Base-by-base conservation (phyloP, 1,140 invertebrate species). In the Wiebesia pumilae region DNA sequence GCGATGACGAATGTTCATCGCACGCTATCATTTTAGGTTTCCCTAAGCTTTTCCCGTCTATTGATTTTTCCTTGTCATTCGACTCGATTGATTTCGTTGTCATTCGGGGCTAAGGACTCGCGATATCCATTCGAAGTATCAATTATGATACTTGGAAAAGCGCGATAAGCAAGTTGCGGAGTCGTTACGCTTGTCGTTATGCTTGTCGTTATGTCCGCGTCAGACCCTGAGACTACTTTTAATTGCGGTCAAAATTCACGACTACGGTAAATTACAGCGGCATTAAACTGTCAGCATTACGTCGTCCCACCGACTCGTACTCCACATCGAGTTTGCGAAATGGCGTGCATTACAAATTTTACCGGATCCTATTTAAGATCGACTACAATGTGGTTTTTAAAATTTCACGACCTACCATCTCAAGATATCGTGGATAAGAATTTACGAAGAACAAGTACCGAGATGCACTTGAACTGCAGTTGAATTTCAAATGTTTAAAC, bases 1-100 rank as follows among this genome's bases (percentile, higher is more conserved):
- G 21, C 65, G 62, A 78, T 84, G 71, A 77, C 71, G 71, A 62
- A 84, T 67, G 38, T 51, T 62, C 40, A 24, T 67, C 21, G 73
- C 24, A 40, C 58, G 65, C 82, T 83, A 73, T 83, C 67, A 58
- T 75, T 83, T 83, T 33, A n/a, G 24, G 1, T 35, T 24, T n/a
- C 38, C 16, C 47, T 43, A 10, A 0, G 24, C 81, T 54, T 16
- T 82, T 35, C 14, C 6, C 43, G 6, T 33, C 0, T 82, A 58
- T 79, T 79, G 77, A 79, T 79, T 58, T 79, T 79, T 24, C 19
- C n/a, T 27, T 79, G 58, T 54, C 9, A 51, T 79, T 71, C 16
- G 35, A 27, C 2, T 27, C 1, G 27, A 24, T 14, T 62, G 43
- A 14, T 14, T 47, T 7, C 43, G 43, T 47, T 47, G 43, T 47